These are phyloP conservation scores for Antrozous pallidus DNA, from an alignment of 2,797 vertebrate species.

Conservation along the genomic window DNA sequence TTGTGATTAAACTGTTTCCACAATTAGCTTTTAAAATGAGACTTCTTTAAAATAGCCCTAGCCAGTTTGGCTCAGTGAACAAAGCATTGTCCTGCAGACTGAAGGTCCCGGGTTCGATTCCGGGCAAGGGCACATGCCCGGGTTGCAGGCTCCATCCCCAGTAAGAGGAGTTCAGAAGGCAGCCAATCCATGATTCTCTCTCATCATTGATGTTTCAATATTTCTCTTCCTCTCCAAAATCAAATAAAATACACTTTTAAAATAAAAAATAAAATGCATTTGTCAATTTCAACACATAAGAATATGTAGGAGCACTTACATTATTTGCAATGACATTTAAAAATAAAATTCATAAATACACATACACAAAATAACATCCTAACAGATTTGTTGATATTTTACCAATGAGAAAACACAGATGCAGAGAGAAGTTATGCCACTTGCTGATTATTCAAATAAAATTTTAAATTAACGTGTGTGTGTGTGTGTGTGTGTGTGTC, in stretches of 20 bases:
- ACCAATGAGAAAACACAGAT: background rate
- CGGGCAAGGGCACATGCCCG: no score
- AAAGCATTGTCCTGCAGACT: no score
- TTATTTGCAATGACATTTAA: background rate
- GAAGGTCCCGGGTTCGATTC: no score
- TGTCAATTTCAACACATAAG: background rate
- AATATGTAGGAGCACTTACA: background rate
- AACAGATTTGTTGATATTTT: background rate
- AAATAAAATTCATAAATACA: background rate
- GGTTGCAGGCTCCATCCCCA: no score
- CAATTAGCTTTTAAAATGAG: background rate
- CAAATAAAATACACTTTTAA: no score
- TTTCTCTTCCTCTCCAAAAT: no score
- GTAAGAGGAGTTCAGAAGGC: no score
- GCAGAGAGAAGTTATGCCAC: background rate
- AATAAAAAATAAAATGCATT: background rate
- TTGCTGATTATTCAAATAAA: background rate
- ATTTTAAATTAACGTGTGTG: background rate
- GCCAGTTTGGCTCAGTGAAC: no score
- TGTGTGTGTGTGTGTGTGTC: background rate
- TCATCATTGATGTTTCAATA: no score
- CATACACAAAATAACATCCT: background rate
- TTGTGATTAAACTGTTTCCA: background rate
- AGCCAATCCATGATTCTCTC: no score
- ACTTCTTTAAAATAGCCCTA: background rate